A percentile compares a stretch with the other conserved stretches of the same genome.
phyloP scores from a whole-genome alignment of 2,888 invertebrate species.

The Rotaria socialis region DNA sequence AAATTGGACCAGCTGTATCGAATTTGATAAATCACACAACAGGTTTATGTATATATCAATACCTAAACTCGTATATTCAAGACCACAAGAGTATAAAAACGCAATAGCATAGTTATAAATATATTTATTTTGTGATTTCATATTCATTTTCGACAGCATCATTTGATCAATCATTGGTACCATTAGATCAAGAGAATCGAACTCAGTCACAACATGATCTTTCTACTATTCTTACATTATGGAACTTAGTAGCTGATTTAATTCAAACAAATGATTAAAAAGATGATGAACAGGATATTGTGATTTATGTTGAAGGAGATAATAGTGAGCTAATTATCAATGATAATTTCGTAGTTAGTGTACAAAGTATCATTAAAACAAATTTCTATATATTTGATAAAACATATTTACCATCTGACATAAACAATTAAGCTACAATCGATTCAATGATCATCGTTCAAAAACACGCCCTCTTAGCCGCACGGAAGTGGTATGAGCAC shows the following conservation, averaged over 20 bases:
- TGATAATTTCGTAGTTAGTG: background rate
- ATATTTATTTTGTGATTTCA: too few species aligned
- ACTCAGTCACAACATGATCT: background rate
- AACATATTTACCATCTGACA: too few species aligned
- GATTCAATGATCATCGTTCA: too few species aligned
- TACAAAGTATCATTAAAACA: background rate
- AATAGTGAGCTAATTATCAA: background rate
- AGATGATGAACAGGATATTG: background rate
- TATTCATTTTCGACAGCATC: too few species aligned
- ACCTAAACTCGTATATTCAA: background rate
- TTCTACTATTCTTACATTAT: background rate
- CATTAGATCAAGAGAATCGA: background rate
- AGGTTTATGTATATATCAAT: background rate
- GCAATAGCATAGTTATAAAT: too few species aligned
- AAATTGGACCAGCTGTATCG: background rate
- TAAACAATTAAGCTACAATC: too few species aligned
- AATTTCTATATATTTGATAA: too few species aligned
- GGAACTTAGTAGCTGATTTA: background rate
- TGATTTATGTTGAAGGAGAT: background rate
- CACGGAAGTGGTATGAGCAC: too few species aligned
- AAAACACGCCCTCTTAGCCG: too few species aligned
- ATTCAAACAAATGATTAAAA: background rate
- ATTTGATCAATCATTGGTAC: too few species aligned
- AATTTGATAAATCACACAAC: background rate
- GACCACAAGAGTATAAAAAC: background rate